Conservation (phyloP, 2,797 vertebrate species). For the Xiphorhynchus erythropygius region DNA sequence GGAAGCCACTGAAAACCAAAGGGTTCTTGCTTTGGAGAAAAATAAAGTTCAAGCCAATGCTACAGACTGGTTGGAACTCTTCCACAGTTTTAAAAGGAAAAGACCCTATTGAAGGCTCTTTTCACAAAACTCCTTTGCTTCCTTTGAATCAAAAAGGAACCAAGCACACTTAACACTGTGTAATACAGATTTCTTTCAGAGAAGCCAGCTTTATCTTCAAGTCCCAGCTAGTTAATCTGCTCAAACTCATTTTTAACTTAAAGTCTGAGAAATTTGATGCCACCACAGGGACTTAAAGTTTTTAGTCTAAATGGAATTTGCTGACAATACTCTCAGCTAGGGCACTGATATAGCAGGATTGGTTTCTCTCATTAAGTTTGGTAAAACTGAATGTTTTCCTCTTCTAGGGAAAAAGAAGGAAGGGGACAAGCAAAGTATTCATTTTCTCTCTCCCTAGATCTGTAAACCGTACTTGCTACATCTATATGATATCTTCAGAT, state of each 20-base stretch:
- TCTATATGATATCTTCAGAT: background rate
- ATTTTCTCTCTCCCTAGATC: background rate
- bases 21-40: slow-evolving; percentile 33
- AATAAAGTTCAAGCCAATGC: slow-evolving; percentile 51
- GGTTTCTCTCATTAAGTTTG: slow-evolving; percentile 23
- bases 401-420: background rate
- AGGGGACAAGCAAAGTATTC: background rate
- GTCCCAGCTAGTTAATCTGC: slow-evolving; percentile 30
- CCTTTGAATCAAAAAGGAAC: slow-evolving; percentile 22
- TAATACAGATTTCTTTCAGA: slow-evolving; percentile 50
- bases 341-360: background rate
- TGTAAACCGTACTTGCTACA: background rate
- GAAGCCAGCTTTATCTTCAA: slow-evolving; percentile 43
- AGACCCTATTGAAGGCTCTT: slow-evolving; percentile 10
- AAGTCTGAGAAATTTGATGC: slow-evolving; percentile 36
- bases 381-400: background rate
- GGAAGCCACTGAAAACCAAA: slow-evolving; percentile 56
- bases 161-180: background rate
- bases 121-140: slow-evolving; percentile 37
- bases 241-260: slow-evolving; percentile 45
- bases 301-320: slow-evolving; percentile 39
- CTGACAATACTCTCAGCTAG: slow-evolving; percentile 41
- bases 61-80: slow-evolving; percentile 30
- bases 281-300: slow-evolving; percentile 30
- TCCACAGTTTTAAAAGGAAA: slow-evolving; percentile 38